phyloP scores from a whole-genome alignment of 2,888 invertebrate species.

The Apamea epomidion region DNA sequence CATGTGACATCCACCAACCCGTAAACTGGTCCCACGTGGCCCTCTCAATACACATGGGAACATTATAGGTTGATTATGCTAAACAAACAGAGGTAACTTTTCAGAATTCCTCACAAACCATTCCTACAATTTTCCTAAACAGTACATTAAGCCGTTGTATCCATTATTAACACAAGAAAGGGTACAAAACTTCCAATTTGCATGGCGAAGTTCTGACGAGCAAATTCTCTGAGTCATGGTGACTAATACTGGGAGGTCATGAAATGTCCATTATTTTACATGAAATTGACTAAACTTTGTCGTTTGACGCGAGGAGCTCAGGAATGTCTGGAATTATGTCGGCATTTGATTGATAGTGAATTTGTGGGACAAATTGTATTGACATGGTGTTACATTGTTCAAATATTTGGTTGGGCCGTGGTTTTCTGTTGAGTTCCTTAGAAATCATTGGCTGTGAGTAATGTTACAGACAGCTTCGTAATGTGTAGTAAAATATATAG shows the following conservation, averaged over 20 bases:
- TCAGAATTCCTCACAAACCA: slow-evolving; percentile 3
- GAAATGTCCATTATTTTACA: slow-evolving; percentile 66
- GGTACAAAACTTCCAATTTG: slow-evolving; percentile 69
- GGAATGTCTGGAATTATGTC: slow-evolving; percentile 49
- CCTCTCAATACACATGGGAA: not conserved
- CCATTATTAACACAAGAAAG: slow-evolving; percentile 62
- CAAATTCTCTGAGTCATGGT: slow-evolving; percentile 70
- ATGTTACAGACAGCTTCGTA: not conserved
- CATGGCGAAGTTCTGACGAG: slow-evolving; percentile 70
- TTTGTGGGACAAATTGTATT: slow-evolving; percentile 45
- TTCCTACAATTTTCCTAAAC: slow-evolving; percentile 25
- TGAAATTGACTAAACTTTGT: slow-evolving; percentile 62
- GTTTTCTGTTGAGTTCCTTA: slow-evolving; percentile 13
- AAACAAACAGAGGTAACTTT: not conserved
- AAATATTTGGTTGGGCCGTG: slow-evolving; percentile 33
- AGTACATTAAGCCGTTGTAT: slow-evolving; percentile 58
- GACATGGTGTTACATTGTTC: slow-evolving; percentile 40
- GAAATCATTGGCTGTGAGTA: not conserved
- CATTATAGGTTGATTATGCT: not conserved
- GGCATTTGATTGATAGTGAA: slow-evolving; percentile 53
- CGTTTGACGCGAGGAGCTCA: slow-evolving; percentile 41
- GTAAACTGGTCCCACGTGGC: not conserved
- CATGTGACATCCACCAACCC: not conserved
- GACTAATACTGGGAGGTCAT: slow-evolving; percentile 65
- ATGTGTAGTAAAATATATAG: not conserved